A percentile compares a stretch with the other conserved stretches of the same genome.
Evolutionary conservation across 2,113 vertebrate genomes (phyloP).

Genomic region (Nyctibius bracteatus): DNA sequence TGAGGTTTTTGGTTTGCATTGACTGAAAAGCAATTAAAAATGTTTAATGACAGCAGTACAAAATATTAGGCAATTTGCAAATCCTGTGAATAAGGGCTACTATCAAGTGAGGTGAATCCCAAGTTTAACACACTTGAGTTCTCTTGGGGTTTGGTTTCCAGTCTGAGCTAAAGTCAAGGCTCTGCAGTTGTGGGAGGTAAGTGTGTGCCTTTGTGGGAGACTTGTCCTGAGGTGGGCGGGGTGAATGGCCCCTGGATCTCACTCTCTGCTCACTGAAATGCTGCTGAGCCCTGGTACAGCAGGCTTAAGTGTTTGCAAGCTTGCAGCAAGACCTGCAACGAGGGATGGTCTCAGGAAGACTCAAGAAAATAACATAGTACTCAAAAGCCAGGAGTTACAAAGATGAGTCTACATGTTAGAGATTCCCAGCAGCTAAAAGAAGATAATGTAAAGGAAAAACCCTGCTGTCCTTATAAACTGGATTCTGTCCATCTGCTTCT

Average conservation of each 20-base stretch:
- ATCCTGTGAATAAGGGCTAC: background rate
- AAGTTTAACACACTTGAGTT: background rate
- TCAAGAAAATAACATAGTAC: background rate
- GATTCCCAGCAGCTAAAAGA: background rate
- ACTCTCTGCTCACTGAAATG: background rate
- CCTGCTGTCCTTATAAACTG: background rate
- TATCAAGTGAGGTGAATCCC: background rate
- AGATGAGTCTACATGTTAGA: background rate
- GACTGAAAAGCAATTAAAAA: background rate
- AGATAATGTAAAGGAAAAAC: background rate
- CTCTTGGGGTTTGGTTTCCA: background rate
- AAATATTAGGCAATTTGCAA: background rate
- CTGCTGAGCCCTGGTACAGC: background rate
- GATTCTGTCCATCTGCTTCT: background rate
- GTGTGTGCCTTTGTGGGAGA: background rate
- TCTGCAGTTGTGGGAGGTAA: background rate
- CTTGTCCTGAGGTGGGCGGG: background rate
- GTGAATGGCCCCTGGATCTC: background rate
- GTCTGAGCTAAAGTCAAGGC: background rate
- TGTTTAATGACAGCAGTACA: background rate
- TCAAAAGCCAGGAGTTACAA: background rate
- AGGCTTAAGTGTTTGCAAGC: background rate
- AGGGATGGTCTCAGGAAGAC: background rate
- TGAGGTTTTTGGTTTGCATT: background rate
- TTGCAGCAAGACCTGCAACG: background rate